A percentile compares a stretch with the other conserved stretches of the same genome.
Conservation (phyloP, 2,113 vertebrate species). For the Bagarius yarrelli region DNA sequence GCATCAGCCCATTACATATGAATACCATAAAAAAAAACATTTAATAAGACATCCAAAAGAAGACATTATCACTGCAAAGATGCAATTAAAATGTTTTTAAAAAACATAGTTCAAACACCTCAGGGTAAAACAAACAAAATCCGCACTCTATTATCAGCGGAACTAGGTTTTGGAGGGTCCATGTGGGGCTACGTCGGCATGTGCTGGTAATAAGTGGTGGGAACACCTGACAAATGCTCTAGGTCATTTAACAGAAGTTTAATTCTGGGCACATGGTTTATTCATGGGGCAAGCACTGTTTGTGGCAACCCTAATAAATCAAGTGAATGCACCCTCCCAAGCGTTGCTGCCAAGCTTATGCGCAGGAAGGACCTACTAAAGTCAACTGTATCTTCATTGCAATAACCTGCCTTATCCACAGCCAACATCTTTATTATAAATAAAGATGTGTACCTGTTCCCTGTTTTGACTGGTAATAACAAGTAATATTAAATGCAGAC, state of each 20-base stretch:
- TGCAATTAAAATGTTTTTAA: neutral
- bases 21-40: neutral
- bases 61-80: neutral
- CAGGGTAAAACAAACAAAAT: conserved; percentile 18
- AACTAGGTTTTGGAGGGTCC: conserved; percentile 23
- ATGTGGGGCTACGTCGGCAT: conserved; percentile 27
- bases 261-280: conserved; percentile 76
- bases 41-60: neutral
- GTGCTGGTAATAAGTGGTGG: conserved; percentile 47
- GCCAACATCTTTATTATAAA: conserved; percentile 58
- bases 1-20: conserved; percentile 1
- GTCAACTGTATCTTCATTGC: conserved; percentile 73
- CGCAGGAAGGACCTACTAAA: conserved; percentile 71
- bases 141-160: conserved; percentile 24
- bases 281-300: conserved; percentile 72
- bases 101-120: conserved; percentile 5
- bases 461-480: neutral
- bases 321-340: conserved; percentile 63
- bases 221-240: conserved; percentile 64
- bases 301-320: conserved; percentile 76
- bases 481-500: neutral
- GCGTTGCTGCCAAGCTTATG: conserved; percentile 56
- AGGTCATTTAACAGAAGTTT: conserved; percentile 73
- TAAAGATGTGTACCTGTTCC: conserved; percentile 37
- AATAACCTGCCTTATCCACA: conserved; percentile 73